A percentile compares a stretch with the other conserved stretches of the same genome.
Evolutionary conservation across 2,888 invertebrate species (phyloP).

Genomic region (Melipona bicolor): DNA sequence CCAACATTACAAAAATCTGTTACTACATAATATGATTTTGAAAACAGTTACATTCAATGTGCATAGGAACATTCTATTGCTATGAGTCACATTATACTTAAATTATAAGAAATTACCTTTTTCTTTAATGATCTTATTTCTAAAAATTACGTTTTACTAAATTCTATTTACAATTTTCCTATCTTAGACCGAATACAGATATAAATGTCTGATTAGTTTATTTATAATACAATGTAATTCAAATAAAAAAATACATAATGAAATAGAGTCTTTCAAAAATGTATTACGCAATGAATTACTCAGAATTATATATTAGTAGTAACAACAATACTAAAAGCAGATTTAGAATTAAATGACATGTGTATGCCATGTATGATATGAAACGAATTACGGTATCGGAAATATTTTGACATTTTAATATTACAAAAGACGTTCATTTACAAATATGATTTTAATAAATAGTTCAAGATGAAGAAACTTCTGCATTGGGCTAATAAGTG

Average conservation of each 20-base stretch:
- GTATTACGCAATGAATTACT: conserved; percentile 63
- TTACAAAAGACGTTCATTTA: conserved; percentile 48
- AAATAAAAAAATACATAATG: conserved; percentile 41
- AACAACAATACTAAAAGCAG: conserved; percentile 73
- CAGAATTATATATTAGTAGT: conserved; percentile 69
- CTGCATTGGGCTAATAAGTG: neutral
- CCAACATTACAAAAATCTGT: conserved; percentile 40
- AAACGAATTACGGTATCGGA: conserved; percentile 42
- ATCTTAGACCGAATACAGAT: conserved; percentile 58
- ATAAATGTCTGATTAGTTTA: conserved; percentile 48
- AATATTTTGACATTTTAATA: conserved; percentile 46
- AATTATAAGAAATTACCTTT: conserved; percentile 66
- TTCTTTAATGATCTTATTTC: conserved; percentile 44
- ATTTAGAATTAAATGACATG: conserved; percentile 42
- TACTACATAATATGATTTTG: conserved; percentile 44
- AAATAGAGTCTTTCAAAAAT: conserved; percentile 58
- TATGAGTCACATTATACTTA: conserved; percentile 62
- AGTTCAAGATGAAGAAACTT: neutral
- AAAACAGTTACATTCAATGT: conserved; percentile 61
- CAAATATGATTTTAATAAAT: conserved; percentile 34
- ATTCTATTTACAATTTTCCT: conserved; percentile 75
- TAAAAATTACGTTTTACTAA: conserved; percentile 57
- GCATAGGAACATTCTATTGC: conserved; percentile 73
- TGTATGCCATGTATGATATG: conserved; percentile 28
- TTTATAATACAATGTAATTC: conserved; percentile 49